Conservation (phyloP, 2,113 vertebrate species). For the Chloroceryle aenea region DNA sequence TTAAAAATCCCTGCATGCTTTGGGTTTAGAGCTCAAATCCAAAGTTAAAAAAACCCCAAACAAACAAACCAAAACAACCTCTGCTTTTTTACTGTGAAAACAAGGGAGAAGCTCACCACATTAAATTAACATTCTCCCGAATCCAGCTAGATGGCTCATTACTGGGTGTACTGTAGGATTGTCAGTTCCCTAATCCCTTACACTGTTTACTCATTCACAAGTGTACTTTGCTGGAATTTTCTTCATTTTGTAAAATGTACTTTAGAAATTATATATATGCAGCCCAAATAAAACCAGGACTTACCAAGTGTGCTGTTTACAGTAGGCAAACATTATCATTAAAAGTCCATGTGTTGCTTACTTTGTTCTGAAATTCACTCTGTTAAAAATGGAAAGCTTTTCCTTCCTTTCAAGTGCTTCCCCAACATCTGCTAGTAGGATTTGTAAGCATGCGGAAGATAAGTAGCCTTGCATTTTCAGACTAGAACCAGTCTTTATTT, state of each 20-base stretch:
- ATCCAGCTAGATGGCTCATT: not conserved
- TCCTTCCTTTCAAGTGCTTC: conserved; percentile 13
- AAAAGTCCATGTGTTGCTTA: not conserved
- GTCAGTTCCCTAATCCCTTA: not conserved
- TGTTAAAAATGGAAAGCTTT: conserved; percentile 1
- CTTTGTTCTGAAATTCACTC: not conserved
- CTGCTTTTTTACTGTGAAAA: not conserved
- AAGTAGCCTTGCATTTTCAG: not conserved
- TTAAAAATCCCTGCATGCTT: not conserved
- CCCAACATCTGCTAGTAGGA: not conserved
- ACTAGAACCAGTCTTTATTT: conserved; percentile 2
- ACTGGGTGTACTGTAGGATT: not conserved
- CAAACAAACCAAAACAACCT: no score
- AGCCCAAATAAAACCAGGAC: not conserved
- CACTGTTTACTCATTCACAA: conserved; percentile 34
- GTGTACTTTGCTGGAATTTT: conserved; percentile 2
- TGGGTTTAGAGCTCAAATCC: not conserved
- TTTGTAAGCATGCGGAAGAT: not conserved
- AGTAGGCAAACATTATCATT: conserved; percentile 30
- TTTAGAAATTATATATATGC: conserved; percentile 17
- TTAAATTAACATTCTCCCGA: not conserved
- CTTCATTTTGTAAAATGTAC: conserved; percentile 5
- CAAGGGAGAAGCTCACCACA: not conserved
- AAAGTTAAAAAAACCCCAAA: not conserved
- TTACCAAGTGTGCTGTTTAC: conserved; percentile 8